Evolutionary conservation across 2,888 invertebrate species (phyloP).

Genomic region (Rhamphomyia laevipes): DNA sequence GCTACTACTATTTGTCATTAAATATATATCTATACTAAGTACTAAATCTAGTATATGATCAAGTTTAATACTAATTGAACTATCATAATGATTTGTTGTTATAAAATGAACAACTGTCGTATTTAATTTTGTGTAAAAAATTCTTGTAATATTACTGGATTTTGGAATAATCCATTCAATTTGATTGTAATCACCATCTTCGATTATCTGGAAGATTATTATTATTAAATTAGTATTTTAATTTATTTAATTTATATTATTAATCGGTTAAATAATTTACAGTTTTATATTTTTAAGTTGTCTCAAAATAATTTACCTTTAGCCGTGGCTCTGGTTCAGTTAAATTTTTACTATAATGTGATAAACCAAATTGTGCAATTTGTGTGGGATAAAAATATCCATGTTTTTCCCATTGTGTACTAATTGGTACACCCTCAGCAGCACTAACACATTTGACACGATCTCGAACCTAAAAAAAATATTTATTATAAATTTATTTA

Average conservation of each 20-base stretch:
- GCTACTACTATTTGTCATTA: slow-evolving; percentile 65
- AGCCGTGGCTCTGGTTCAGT: slow-evolving; percentile 71
- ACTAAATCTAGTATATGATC: slow-evolving; percentile 64
- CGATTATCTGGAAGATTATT: slow-evolving; percentile 40
- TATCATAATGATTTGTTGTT: slow-evolving; percentile 55
- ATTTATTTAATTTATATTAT: too few species aligned
- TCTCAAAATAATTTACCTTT: slow-evolving; percentile 28
- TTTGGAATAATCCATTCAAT: slow-evolving; percentile 65
- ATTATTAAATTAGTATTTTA: background rate
- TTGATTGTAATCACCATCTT: slow-evolving; percentile 58
- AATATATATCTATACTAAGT: slow-evolving; percentile 56
- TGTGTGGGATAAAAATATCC: slow-evolving; percentile 98
- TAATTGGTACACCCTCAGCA: slow-evolving; percentile 84
- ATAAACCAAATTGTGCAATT: slow-evolving; percentile 94
- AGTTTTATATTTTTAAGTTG: background rate
- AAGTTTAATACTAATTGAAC: slow-evolving; percentile 55
- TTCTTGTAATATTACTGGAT: slow-evolving; percentile 50
- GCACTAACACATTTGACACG: slow-evolving; percentile 94
- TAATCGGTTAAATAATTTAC: background rate
- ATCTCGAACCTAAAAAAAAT: slow-evolving; percentile 52
- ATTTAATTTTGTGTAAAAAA: slow-evolving; percentile 46
- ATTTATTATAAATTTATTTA: background rate
- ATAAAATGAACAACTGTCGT: slow-evolving; percentile 59
- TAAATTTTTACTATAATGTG: slow-evolving; percentile 92
- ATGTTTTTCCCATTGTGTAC: slow-evolving; percentile 91